Base-by-base conservation (phyloP, 53 echinoderm and acorn worm genomes). In the Henricia sp. region DNA sequence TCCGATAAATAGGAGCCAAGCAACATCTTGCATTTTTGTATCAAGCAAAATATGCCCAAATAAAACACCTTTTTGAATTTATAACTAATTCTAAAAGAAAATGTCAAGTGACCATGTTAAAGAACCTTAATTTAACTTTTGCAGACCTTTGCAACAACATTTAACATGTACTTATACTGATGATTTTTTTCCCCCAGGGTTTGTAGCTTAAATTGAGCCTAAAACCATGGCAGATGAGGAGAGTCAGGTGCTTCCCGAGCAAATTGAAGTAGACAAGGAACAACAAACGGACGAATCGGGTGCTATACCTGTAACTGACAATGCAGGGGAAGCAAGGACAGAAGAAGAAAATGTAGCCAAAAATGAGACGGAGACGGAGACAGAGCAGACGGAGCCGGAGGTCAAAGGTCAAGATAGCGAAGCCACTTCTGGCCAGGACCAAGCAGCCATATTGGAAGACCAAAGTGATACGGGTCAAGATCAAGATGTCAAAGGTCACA, bases 191-290 rank as follows among this genome's bases (percentile, higher is more conserved):
- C n/a, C n/a, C n/a, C n/a, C n/a, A n/a, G n/a, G n/a, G n/a, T n/a
- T n/a, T n/a, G n/a, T n/a, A n/a, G 6, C 13, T 44, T 44, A 44
- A 13, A 44, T 12, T 60, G 29, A 32, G 9, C 33, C 11, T 6
- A 13, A 9, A 83, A 21, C 11, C 57, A 88, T 88, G 88, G 88
- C 88, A 41, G 85, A 85, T 37, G 85, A 85, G 14, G 86, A 86
- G 39, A 83, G 77, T 29, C 77, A 84, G 84, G 77, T 16, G 36
- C 50, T 67, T 20, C 41, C 71, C n/a, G 50, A 42, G 16, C 37
- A 56, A 52, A 44, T 6, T 21, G 84, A 83, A 10, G 73, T 40
- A 12, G 74, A 71, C 56, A 83, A 83, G 59, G 83, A 71, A 28
- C 40, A 83, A 42, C 84, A 87, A 53, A 64, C 80, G 52, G 67